phyloP scores from a whole-genome alignment of 2,888 invertebrate genomes.

The Stenotaenia linearis region DNA sequence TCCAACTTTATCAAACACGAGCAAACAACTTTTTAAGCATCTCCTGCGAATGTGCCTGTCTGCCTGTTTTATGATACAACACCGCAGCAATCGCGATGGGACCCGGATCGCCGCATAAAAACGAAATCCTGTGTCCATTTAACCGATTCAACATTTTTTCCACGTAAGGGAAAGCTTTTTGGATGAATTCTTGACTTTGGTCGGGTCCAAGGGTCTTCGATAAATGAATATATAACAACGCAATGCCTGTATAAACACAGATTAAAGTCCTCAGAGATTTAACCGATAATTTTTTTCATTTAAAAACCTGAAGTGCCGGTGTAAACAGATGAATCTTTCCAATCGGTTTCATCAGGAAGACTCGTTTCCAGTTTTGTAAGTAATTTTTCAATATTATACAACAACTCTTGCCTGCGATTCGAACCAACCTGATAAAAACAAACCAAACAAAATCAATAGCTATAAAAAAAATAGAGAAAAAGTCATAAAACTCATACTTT shows the following conservation, averaged over 20 bases:
- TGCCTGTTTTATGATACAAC: constrained; percentile 55
- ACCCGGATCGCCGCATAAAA: constrained; percentile 64
- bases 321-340: constrained; percentile 61
- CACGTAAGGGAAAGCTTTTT: constrained; percentile 45
- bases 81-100: constrained; percentile 60
- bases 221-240: constrained; percentile 58
- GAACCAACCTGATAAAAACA: background rate
- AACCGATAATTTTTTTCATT: background rate
- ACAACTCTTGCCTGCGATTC: background rate
- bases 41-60: constrained; percentile 52
- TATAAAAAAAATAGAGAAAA: background rate
- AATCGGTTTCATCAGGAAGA: constrained; percentile 37
- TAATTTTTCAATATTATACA: constrained; percentile 22
- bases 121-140: constrained; percentile 56
- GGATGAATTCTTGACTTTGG: constrained; percentile 47
- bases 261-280: background rate
- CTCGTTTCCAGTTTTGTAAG: constrained; percentile 14
- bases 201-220: constrained; percentile 40
- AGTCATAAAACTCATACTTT: background rate
- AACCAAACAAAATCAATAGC: background rate
- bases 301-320: constrained; percentile 61
- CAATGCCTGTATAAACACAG: constrained; percentile 52
- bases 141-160: constrained; percentile 46
- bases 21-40: constrained; percentile 29
- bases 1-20: too few species aligned